phyloP scores from a whole-genome alignment of 1,140 invertebrate genomes.

The Drosophila obscura region DNA sequence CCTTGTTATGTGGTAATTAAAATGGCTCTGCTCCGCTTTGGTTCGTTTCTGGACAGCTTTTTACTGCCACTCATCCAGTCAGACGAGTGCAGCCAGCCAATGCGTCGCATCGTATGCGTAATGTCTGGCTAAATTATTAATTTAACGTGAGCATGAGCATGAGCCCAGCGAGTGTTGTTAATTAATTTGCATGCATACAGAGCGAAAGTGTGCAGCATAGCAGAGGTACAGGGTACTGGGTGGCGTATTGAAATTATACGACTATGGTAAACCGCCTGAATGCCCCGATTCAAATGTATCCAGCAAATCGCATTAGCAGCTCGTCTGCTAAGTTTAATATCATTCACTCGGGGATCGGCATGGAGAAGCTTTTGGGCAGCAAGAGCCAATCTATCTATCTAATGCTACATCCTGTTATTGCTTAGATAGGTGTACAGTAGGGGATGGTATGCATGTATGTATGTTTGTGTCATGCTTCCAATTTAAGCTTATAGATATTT shows the following conservation, averaged over 20 bases:
- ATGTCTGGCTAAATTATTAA: conserved; percentile 78
- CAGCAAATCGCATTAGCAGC: conserved; percentile 64
- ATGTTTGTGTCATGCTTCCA: background rate
- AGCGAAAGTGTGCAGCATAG: conserved; percentile 8
- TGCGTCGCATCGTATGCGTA: conserved; percentile 53
- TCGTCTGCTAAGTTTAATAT: conserved; percentile 17
- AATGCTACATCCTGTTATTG: too few species aligned
- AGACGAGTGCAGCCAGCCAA: too few species aligned
- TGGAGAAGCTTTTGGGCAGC: too few species aligned
- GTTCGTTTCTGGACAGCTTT: conserved; percentile 63
- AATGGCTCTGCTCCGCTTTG: conserved; percentile 48
- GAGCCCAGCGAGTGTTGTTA: conserved; percentile 50
- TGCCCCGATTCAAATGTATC: conserved; percentile 53
- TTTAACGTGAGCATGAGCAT: conserved; percentile 30
- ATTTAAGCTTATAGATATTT: conserved; percentile 18
- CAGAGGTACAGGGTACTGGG: conserved; percentile 3
- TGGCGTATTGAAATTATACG: conserved; percentile 14
- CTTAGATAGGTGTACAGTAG: background rate
- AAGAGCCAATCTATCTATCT: too few species aligned
- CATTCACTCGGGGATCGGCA: too few species aligned
- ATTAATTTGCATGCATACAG: conserved; percentile 67
- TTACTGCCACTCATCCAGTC: conserved; percentile 34
- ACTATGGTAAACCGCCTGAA: conserved; percentile 48
- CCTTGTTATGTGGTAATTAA: conserved; percentile 74
- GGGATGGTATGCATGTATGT: too few species aligned